Evolutionary conservation across 2,888 invertebrate species (phyloP), one percentile per base, ranked within the genome.

Genomic region (Aplocera efformata): DNA sequence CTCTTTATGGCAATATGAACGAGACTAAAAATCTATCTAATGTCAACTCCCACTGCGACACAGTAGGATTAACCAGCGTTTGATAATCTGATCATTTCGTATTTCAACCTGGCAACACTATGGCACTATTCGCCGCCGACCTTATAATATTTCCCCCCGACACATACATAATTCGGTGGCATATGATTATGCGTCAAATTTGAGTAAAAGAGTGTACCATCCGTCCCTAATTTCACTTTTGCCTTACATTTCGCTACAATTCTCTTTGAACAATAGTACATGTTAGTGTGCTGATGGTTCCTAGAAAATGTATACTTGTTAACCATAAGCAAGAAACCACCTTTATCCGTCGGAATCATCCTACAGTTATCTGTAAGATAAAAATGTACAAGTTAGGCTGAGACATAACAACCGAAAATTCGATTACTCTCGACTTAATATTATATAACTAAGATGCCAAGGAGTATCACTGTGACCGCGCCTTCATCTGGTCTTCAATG

Each of bases 281-380:
- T 39, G 10, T 44, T 38, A 6, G 32, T 34, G 1, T 32, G 32
- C 6, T 32, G 32, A 42, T 56, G 10, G 38, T 45, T 47, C 28
- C 55, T 50, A 0, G 60, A 60, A 28, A 55, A 67, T 0, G 66
- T 62, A 28, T 60, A 61, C 0, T 50, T 60, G 1, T 58, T 58
- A 7, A 63, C 41, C n/a, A 62, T 48, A 1, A 65, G 41, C 6
- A 63, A 39, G 10, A 35, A 38, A 32, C 64, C 67, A 0, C 73
- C 74, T 20, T 58, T 54, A 8, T 62, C 65, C 7, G 70, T 59
- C 5, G 67, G 69, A 44, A 72, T 68, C 43, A 71, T 63, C 44
- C 22, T 22, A 22, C 22, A 22, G 7, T 22, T 7, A 22, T 22
- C 22, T 22, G 22, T 6, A 22, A 22, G 6, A 22, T 22, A 22